Conservation (phyloP, 2,888 invertebrate species). For the Aleiodes alternator region DNA sequence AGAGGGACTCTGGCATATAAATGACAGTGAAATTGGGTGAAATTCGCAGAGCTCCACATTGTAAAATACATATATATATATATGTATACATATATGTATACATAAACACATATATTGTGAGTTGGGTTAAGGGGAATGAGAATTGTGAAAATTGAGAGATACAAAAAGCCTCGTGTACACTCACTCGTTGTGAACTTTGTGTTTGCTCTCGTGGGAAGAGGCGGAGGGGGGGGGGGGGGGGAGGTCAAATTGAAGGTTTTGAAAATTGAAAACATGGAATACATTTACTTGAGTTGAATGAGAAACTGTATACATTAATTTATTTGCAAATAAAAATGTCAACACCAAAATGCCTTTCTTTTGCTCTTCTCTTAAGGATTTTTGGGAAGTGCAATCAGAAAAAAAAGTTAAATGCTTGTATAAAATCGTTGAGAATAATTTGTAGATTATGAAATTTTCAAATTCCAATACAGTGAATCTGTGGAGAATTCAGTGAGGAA, state of each 20-base stretch:
- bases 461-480: too few relatives aligned
- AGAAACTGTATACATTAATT: not conserved
- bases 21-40: too few relatives aligned
- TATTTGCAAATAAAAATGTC: not conserved
- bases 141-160: too few relatives aligned
- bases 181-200: not conserved
- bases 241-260: slow-evolving; percentile 10
- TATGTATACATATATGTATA: slow-evolving; percentile 9
- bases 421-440: too few relatives aligned
- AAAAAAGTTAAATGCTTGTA: not conserved
- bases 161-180: slow-evolving; percentile 7
- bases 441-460: too few relatives aligned
- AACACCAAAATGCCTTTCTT: not conserved
- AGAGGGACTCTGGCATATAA: too few relatives aligned
- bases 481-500: too few relatives aligned
- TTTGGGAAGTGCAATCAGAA: too few relatives aligned
- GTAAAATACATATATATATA: slow-evolving; percentile 1
- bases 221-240: too few relatives aligned
- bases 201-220: not conserved
- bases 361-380: not conserved
- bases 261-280: slow-evolving; percentile 9
- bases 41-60: too few relatives aligned
- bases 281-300: slow-evolving; percentile 6
- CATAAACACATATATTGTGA: too few relatives aligned
- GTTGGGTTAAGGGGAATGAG: too few relatives aligned